A percentile compares a stretch with the other conserved stretches of the same genome.
These are phyloP conservation scores for Prolemur simus DNA, from an alignment of 2,113 vertebrate genomes.

Conservation along the genomic window DNA sequence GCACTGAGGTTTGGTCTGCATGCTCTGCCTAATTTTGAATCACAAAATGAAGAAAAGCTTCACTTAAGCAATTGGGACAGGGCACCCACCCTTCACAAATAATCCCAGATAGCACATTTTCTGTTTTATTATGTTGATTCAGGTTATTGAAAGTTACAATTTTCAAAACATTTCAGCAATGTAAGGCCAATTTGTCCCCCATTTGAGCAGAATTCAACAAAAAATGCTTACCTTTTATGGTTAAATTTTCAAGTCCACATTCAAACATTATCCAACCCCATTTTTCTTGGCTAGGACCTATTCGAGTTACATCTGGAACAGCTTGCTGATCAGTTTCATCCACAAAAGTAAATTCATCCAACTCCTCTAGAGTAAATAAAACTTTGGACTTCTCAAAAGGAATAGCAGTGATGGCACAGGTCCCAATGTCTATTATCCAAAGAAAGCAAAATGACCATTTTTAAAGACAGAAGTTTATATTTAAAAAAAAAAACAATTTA, in stretches of 20 bases:
- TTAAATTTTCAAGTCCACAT: constrained; percentile 98
- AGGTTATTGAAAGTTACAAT: background rate
- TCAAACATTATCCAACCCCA: constrained; percentile 99
- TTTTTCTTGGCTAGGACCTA: constrained; percentile 91
- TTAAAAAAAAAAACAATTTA: background rate
- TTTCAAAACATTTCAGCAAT: background rate
- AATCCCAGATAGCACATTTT: background rate
- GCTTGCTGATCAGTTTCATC: constrained; percentile 92
- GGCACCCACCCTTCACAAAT: background rate
- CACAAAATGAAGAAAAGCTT: background rate
- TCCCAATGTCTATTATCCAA: constrained; percentile 90
- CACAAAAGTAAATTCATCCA: constrained; percentile 95
- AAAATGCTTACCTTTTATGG: constrained; percentile 91
- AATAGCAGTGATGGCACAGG: constrained; percentile 97
- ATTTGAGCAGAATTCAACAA: background rate
- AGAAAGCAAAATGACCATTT: constrained; percentile 40
- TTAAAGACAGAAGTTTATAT: background rate
- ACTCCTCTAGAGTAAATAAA: constrained; percentile 96
- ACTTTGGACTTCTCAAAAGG: constrained; percentile 99
- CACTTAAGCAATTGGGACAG: background rate
- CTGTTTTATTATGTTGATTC: background rate
- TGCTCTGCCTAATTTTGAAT: background rate
- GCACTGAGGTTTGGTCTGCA: background rate
- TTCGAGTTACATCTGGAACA: constrained; percentile 87
- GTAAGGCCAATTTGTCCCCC: rapidly evolving